Percentiles rank a stretch among this genome's conserved stretches.
Conservation (phyloP, 1,140 invertebrate species). For the Meloidogyne floridensis region DNA sequence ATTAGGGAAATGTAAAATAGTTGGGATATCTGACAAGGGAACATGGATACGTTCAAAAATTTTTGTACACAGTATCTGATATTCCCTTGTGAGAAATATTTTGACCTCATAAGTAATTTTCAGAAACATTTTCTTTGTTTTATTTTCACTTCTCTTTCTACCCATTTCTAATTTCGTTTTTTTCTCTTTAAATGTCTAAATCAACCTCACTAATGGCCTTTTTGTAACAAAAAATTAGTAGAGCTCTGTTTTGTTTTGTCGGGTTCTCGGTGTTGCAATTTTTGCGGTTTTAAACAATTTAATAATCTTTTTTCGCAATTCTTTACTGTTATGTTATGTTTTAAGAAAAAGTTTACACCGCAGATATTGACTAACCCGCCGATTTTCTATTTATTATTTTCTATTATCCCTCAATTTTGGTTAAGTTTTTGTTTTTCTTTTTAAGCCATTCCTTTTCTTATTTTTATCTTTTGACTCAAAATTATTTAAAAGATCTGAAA, state of each 20-base stretch:
- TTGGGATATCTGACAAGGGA: neutral
- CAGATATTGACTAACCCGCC: neutral
- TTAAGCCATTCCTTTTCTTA: neutral
- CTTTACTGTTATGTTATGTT: no score
- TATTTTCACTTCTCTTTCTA: neutral
- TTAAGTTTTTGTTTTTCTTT: neutral
- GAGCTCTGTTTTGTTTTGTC: neutral
- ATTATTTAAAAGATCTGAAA: neutral
- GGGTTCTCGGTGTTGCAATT: neutral
- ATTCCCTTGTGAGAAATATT: no score
- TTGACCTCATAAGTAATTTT: neutral
- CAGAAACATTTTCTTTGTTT: neutral
- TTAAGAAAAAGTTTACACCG: no score
- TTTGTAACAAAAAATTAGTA: neutral
- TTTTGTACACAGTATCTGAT: no score
- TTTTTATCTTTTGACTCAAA: neutral
- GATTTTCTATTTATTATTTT: neutral
- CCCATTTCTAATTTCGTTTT: neutral
- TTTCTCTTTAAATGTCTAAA: neutral
- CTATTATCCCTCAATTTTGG: neutral
- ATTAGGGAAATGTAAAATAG: neutral
- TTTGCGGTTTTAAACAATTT: no score
- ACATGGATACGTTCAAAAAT: no score
- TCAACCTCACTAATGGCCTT: conserved; percentile 5
- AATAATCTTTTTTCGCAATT: no score